These are phyloP conservation scores for Oceanodroma tethys DNA, from an alignment of 2,113 vertebrate species.

Conservation along the genomic window DNA sequence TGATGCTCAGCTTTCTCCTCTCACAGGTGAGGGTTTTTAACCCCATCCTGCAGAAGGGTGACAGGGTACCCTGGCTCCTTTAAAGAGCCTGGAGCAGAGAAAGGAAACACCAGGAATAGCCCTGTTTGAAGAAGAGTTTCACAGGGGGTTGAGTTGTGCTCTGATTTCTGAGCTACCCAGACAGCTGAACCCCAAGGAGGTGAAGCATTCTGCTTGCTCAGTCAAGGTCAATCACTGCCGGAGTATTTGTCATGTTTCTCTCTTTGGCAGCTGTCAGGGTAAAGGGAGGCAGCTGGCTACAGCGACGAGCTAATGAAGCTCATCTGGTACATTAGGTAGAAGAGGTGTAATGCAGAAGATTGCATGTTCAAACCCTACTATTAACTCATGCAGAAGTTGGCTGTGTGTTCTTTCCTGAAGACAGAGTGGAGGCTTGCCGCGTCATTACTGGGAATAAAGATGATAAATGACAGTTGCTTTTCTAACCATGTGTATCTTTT, in stretches of 20 bases:
- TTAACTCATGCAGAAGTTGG: slow-evolving; percentile 24
- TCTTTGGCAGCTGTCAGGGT: background rate
- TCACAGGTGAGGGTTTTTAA: background rate
- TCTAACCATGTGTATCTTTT: background rate
- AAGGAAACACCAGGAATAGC: rapidly evolving
- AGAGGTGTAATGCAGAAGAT: background rate
- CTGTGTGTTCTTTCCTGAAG: background rate
- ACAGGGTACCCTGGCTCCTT: background rate
- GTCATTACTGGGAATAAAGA: background rate
- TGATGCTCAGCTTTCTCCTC: background rate
- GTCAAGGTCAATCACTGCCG: background rate
- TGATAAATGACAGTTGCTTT: slow-evolving; percentile 25
- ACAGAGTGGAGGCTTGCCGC: slow-evolving; percentile 7
- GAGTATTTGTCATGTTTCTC: background rate
- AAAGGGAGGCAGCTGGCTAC: background rate
- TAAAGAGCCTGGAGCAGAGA: background rate
- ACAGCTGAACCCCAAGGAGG: background rate
- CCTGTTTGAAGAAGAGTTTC: background rate
- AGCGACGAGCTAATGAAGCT: slow-evolving; percentile 8
- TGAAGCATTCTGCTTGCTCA: background rate
- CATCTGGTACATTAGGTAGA: slow-evolving; percentile 21
- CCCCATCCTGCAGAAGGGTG: background rate
- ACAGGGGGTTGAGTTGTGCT: background rate
- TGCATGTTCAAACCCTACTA: background rate
- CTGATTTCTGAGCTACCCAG: background rate